A percentile compares a stretch with the other conserved stretches of the same genome.
Conservation (phyloP, 2,113 vertebrate species). For the Mastomys coucha region DNA sequence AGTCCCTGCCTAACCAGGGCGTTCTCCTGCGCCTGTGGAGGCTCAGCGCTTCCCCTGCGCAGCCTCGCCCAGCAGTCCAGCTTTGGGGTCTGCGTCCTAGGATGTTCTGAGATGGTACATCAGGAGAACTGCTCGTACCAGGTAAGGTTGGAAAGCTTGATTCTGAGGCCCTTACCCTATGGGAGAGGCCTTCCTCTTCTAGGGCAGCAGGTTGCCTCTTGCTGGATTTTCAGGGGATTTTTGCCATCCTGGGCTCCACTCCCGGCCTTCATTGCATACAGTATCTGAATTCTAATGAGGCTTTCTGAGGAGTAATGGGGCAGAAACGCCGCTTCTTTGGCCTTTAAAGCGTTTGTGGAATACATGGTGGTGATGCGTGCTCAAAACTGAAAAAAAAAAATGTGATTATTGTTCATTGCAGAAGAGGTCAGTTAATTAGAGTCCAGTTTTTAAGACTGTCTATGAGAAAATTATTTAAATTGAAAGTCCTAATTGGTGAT, state of each 20-base stretch:
- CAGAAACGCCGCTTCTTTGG: constrained; percentile 71
- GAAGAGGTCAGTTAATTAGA: not conserved
- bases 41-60: constrained; percentile 76
- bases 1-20: constrained; percentile 81
- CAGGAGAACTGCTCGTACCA: constrained; percentile 97
- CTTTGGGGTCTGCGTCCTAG: constrained; percentile 82
- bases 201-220: constrained; percentile 83
- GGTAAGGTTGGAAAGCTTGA: constrained; percentile 86
- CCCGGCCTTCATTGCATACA: constrained; percentile 54
- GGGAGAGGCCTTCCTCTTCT: constrained; percentile 72
- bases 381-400: not conserved
- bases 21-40: constrained; percentile 73
- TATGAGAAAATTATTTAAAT: constrained; percentile 63
- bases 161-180: constrained; percentile 56
- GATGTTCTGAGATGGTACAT: constrained; percentile 97
- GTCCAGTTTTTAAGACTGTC: constrained; percentile 42
- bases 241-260: not conserved
- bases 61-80: constrained; percentile 81
- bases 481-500: constrained; percentile 13
- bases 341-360: constrained; percentile 60
- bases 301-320: constrained; percentile 67
- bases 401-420: not conserved
- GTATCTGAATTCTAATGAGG: constrained; percentile 74
- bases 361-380: constrained; percentile 45
- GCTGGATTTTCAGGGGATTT: constrained; percentile 59